A percentile compares a stretch with the other conserved stretches of the same genome.
Evolutionary conservation across 2,888 invertebrate species (phyloP).

Genomic region (Mimachlamys varia): DNA sequence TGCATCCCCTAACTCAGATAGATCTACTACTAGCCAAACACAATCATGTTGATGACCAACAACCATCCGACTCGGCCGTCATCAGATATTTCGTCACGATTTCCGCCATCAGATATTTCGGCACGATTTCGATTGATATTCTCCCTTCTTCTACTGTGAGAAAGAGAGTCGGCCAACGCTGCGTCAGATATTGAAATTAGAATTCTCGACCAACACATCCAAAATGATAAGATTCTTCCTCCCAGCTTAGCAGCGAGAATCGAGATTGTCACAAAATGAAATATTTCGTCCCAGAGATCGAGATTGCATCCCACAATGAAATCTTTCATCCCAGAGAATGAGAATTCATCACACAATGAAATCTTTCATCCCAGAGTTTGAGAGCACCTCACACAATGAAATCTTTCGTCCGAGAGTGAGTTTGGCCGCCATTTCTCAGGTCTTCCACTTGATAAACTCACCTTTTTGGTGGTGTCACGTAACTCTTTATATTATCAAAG

Average conservation of each 20-base stretch:
- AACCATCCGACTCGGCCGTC: constrained; percentile 7
- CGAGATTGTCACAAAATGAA: constrained; percentile 23
- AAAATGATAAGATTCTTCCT: constrained; percentile 12
- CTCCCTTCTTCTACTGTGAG: constrained; percentile 36
- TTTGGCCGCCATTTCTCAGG: constrained; percentile 15
- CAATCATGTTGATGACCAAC: constrained; percentile 32
- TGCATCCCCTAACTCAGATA: constrained; percentile 42
- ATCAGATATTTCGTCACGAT: neutral
- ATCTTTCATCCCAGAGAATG: neutral
- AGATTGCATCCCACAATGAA: constrained; percentile 1
- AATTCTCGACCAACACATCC: constrained; percentile 23
- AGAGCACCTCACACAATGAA: constrained; percentile 34
- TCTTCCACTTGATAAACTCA: neutral
- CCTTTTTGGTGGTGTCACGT: neutral
- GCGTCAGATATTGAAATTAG: constrained; percentile 12
- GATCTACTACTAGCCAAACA: constrained; percentile 37
- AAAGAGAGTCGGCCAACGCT: constrained; percentile 38
- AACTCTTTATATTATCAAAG: neutral
- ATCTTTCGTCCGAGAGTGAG: constrained; percentile 32
- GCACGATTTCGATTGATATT: constrained; percentile 29
- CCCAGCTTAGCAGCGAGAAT: constrained; percentile 35
- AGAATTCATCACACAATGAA: constrained; percentile 23
- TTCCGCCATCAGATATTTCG: constrained; percentile 36
- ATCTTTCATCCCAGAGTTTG: constrained; percentile 18
- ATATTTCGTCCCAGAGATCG: constrained; percentile 14